Conservation (phyloP, 2,797 vertebrate species). For the Sitta carolinensis region DNA sequence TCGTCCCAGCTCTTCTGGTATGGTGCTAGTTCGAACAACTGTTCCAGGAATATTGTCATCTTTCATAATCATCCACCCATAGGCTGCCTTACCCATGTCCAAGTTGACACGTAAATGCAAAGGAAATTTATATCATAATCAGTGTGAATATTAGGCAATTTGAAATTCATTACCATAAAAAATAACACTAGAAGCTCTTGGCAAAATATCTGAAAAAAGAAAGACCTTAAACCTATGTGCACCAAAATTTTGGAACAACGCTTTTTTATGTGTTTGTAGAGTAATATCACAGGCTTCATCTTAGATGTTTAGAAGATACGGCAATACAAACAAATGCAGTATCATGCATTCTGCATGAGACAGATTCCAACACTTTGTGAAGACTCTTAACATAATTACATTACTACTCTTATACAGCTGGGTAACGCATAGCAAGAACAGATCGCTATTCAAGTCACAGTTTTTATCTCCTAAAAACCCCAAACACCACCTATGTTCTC, state of each 20-base stretch:
- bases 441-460: not conserved
- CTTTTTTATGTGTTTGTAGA: not conserved
- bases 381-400: not conserved
- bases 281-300: not conserved
- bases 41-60: slow-evolving; percentile 95
- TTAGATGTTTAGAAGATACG: not conserved
- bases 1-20: slow-evolving; percentile 95
- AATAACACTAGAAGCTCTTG: not conserved
- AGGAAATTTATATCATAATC: slow-evolving; percentile 21
- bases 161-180: not conserved
- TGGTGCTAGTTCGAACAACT: slow-evolving; percentile 96
- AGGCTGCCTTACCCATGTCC: slow-evolving; percentile 97
- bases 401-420: not conserved
- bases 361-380: not conserved
- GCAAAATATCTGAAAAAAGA: not conserved
- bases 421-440: not conserved
- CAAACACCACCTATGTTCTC: not conserved
- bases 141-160: slow-evolving; percentile 12
- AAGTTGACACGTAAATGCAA: slow-evolving; percentile 92
- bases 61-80: slow-evolving; percentile 97
- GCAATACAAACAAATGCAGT: not conserved
- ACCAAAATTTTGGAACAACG: not conserved
- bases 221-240: not conserved
- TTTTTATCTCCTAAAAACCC: not conserved
- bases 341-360: not conserved